Base-by-base conservation (phyloP, 2,797 vertebrate genomes). In the Spinibarbus caldwelli region DNA sequence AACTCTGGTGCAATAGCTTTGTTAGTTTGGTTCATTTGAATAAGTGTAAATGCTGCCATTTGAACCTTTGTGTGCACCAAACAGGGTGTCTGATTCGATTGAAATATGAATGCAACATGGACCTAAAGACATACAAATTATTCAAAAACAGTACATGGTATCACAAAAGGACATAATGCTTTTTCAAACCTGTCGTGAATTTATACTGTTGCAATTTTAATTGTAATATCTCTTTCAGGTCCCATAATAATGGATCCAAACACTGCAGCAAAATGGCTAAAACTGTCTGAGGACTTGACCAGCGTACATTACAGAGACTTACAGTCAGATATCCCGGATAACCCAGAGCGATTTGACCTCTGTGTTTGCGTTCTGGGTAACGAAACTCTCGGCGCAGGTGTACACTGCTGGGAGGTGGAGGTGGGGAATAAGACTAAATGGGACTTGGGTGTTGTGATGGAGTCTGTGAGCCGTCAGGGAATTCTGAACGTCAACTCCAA, bases 351-450 rank as follows among this genome's bases (percentile, higher is more conserved):
- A 5, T 29, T 62, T 62, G 59, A 62, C 10, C 59, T 62, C 59
- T 62, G 59, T 29, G 59, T 62, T 29, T 62, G 59, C 12, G 59
- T 62, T 62, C 26, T 62, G 2, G 59, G 26, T 29, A 62, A 62
- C 14, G 2, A 29, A 62, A 62, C 59, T 62, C 59, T 62, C 0
- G 5, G 5, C 0, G 5, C 59, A 29, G 59, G 59, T 1, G 0
- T 62, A 7, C 92, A 94, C 85, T 91, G 90, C 87, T 94, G 92
- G 92, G 93, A 93, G 64, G 93, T 94, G 21, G 81, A 87, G 0
- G 92, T 94, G 57, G 92, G 85, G 0, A 70, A 87, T 64, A 94
- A 93, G 75, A 90, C 90, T 62, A 91, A 92, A 19, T 94, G 93
- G 94, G 88, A 90, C 21, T 85, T 94, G 2, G 94, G 93, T 0